Evolutionary conservation across 2,888 invertebrate species (phyloP).

Genomic region (Physocephala rufipes): DNA sequence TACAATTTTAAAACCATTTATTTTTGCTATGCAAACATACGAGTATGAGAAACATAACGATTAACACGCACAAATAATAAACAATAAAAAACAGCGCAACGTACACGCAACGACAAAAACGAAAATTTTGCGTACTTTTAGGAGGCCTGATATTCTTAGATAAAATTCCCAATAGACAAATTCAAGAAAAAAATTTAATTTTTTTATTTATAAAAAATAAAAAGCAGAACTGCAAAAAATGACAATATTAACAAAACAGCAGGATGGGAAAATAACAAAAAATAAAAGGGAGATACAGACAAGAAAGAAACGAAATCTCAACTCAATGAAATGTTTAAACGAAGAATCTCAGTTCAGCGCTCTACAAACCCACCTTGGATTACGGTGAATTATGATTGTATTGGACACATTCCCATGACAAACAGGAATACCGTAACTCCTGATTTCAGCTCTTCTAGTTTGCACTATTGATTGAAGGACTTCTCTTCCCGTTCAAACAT

Average conservation of each 20-base stretch:
- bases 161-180: neutral
- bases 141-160: slow-evolving; percentile 11
- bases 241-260: neutral
- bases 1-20: slow-evolving; percentile 10
- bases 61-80: slow-evolving; percentile 4
- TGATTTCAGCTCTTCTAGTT: no score
- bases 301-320: no score
- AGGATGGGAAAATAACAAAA: no score
- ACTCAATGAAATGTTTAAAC: no score
- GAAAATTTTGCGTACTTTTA: slow-evolving; percentile 24
- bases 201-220: neutral
- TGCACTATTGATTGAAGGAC: no score
- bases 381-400: no score
- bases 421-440: no score
- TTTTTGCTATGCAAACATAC: neutral
- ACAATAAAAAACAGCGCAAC: neutral
- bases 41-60: neutral
- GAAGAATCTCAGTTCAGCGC: no score
- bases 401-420: no score
- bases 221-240: neutral
- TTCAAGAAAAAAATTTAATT: neutral
- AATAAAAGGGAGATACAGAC: no score
- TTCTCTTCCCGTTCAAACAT: neutral
- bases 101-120: neutral
- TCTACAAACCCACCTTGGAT: no score